Evolutionary conservation across 2,113 vertebrate species (phyloP), one percentile per base, ranked within the genome.

Genomic region (Pluvianellus socialis): DNA sequence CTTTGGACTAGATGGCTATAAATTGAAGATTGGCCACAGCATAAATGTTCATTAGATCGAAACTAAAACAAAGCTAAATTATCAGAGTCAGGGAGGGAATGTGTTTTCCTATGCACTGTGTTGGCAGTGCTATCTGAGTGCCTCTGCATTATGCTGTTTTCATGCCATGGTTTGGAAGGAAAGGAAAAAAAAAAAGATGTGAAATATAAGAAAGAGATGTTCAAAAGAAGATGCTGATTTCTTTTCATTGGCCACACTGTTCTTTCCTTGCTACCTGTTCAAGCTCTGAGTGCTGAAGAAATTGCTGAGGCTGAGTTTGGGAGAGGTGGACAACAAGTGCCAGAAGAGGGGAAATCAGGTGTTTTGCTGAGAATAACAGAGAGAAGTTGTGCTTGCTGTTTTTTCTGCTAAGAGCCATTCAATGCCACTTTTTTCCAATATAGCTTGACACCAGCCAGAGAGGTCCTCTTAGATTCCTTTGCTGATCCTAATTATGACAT

Each of bases 21-120:
- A 96, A 96, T 91, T 93, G 93, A 83, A 89, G 92, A 92, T 82
- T 95, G 95, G 97, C 89, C 91, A 76, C 80, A 94, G 80, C 86
- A 89, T 94, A 95, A 94, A 90, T 89, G 91, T 92, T 96, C 95
- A 94, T 97, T 97, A 95, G 49, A 74, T 82, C 95, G 94, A 95
- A 94, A 95, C 70, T 96, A 85, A 96, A 97, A 95, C 92, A 96
- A 97, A 95, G 86, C 94, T 95, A 79, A 96, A 95, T 91, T 89
- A 92, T 94, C 86, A 91, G 86, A 90, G 91, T 75, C 72, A 38
- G 83, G 73, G 91, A 91, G 79, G 58, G 73, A 92, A 79, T 77
- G 58, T 77, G 66, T 94, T 95, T 96, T 95, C 82, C 75, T 89
- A 65, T 71, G 92, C 66, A 70, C 73, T 72, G 18, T 86, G 70